phyloP scores from a whole-genome alignment of 2,113 vertebrate genomes.

The Sceloporus tristichus region DNA sequence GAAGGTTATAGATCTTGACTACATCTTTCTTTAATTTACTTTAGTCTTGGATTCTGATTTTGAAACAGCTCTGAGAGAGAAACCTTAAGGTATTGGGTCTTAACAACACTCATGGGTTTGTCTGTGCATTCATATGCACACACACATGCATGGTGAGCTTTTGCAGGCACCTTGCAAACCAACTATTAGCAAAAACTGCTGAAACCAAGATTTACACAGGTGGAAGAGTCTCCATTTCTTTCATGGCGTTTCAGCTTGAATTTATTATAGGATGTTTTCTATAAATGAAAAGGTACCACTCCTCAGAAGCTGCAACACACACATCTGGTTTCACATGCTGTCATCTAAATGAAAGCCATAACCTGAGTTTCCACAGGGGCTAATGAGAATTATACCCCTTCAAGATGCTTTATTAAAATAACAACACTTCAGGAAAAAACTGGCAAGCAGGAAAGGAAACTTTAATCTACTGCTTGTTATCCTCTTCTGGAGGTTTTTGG shows the following conservation, averaged over 20 bases:
- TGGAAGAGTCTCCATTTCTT: constrained; percentile 51
- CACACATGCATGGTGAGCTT: neutral
- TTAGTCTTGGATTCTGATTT: neutral
- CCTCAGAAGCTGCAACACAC: constrained; percentile 46
- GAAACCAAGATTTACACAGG: constrained; percentile 31
- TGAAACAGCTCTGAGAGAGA: neutral
- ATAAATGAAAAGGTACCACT: constrained; percentile 36
- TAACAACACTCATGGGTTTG: constrained; percentile 52
- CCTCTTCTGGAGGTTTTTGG: constrained; percentile 66
- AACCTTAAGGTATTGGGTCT: constrained; percentile 23
- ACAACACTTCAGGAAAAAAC: constrained; percentile 54
- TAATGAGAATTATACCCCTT: constrained; percentile 63
- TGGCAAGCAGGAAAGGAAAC: constrained; percentile 48
- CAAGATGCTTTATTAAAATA: constrained; percentile 55
- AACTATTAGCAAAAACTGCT: constrained; percentile 54
- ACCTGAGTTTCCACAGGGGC: constrained; percentile 48
- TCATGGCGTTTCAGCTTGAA: constrained; percentile 47
- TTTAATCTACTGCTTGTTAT: constrained; percentile 72
- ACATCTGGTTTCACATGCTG: constrained; percentile 50
- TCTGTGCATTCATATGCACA: constrained; percentile 19
- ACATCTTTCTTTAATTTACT: too few species aligned
- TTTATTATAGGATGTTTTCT: neutral
- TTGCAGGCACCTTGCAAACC: constrained; percentile 53
- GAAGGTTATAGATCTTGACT: neutral
- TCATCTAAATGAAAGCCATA: constrained; percentile 55